Evolutionary conservation across 2,888 invertebrate species (phyloP), one percentile per base, ranked within the genome.

Genomic region (Heteropelma amictum): DNA sequence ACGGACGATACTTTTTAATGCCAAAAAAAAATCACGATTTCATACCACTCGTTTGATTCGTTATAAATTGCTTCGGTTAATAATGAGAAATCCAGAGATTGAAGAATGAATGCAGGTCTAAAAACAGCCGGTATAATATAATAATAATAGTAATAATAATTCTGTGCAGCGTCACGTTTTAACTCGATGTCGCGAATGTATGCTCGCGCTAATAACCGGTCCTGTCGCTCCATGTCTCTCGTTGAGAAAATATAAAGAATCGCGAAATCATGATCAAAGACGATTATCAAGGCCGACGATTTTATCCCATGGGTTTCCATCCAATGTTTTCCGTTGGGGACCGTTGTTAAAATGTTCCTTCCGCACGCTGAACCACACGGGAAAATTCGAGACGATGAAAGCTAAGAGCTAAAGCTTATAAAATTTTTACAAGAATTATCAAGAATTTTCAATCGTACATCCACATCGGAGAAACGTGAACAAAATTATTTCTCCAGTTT

Each of bases 201-300:
- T 28, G 35, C 33, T 19, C 28, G 45, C 54, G 47, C n/a, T 65
- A 58, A 70, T 70, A 67, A 74, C 70, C 74, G 70, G 74, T 74
- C 63, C 49, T 42, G 63, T 17, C 49, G 47, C 26, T n/a, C n/a
- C n/a, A n/a, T 47, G 47, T 33, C 42, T 58, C 60, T 23, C 12
- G 23, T 45, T 33, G 54, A 53, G 35, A 65, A 45, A 26, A 45
- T 7, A 56, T 8, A 23, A 12, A 45, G 33, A 45, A 26, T 35
- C 47, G 45, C 54, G 67, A 75, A 70, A 75, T 75, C 65, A 75
- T 61, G 65, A 75, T 75, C 74, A 71, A 54, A 65, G 56, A 51
- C 61, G 71, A 67, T 26, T 53, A 71, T 75, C 74, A 70, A 74
- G 70, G 74, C 47, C 65, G 65, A 61, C 17, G 38, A 67, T 75